Evolutionary conservation across 2,113 vertebrate genomes (phyloP), one percentile per base, ranked within the genome.

Genomic region (Labrus mixtus): DNA sequence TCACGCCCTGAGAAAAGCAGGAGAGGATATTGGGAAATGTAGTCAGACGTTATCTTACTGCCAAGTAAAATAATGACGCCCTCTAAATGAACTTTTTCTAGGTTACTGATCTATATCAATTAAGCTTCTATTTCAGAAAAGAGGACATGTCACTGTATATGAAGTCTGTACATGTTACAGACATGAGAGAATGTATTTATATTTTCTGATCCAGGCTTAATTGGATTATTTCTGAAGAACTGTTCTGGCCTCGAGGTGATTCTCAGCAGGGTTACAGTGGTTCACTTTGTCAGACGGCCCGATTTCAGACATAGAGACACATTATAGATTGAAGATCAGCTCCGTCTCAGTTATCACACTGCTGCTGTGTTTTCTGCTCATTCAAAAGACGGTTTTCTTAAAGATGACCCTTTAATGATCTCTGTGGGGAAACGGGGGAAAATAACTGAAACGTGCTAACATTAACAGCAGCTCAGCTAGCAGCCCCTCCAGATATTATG

Each of bases 1-100:
- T 95, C 2, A 65, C 55, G 3, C 93, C 94, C 98, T 99, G 85
- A 25, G 19, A 13, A 90, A 67, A 77, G n/a, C n/a, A n/a, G n/a
- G n/a, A n/a, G 45, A 86, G 68, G 8, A 86, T 57, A 17, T 33
- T 72, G 50, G 61, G 61, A 79, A 55, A 60, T 19, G 10, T 13
- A 62, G 64, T 79, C 36, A 70, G 20, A 19, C 29, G 3, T 33
- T 46, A 50, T 7, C 19, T 0, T 50, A 19, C 17, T 41, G 9
- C 11, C 11, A 45, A 11, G 43, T 45, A 45, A 45, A 45, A 15
- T 15, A 45, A 45, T 4, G 15, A 13, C 10, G 12, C 45, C 4
- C 10, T 16, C 45, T 46, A 46, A 12, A 46, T 41, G 39, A 41
- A 41, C 9, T 41, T 3, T 41, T 10, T 41, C 9, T 41, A 11